A percentile compares a stretch with the other conserved stretches of the same genome.
Evolutionary conservation across 64 coral and sea anemone genomes (phyloP).

Genomic region (Acropora yongei): DNA sequence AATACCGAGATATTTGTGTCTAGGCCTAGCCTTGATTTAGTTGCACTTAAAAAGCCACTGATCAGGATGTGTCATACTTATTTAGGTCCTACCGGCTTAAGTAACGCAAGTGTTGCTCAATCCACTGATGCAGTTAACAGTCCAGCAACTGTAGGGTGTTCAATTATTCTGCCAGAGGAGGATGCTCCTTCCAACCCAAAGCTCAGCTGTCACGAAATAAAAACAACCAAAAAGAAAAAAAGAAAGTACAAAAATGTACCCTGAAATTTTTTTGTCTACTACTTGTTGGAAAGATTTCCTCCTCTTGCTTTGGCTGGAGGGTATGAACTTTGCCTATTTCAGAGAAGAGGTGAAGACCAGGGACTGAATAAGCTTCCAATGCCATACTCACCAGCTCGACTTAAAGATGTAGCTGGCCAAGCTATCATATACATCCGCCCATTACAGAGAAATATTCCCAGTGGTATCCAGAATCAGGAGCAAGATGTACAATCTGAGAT

Average conservation of each 20-base stretch:
- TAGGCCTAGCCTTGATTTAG: no score
- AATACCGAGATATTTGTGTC: no score
- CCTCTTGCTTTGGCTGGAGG: background rate
- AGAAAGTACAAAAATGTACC: no score
- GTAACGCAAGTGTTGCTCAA: slow-evolving; percentile 21
- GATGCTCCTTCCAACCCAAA: slow-evolving; percentile 17
- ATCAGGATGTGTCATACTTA: background rate
- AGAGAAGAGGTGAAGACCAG: slow-evolving; percentile 65
- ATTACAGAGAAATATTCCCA: slow-evolving; percentile 43
- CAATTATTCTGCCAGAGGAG: slow-evolving; percentile 42
- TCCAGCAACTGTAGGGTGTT: slow-evolving; percentile 49
- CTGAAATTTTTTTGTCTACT: background rate
- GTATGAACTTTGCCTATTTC: slow-evolving; percentile 67
- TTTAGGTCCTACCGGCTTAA: slow-evolving; percentile 39
- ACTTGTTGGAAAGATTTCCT: slow-evolving; percentile 55
- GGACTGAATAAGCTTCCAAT: slow-evolving; percentile 47
- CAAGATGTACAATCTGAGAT: slow-evolving; percentile 6
- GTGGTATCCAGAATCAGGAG: slow-evolving; percentile 13
- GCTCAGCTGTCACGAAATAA: slow-evolving; percentile 1
- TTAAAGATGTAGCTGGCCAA: slow-evolving; percentile 65
- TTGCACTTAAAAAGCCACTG: no score
- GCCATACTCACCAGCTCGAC: slow-evolving; percentile 53
- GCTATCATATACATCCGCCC: slow-evolving; percentile 65
- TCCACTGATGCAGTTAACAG: slow-evolving; percentile 51
- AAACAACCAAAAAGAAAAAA: no score